A percentile compares a stretch with the other conserved stretches of the same genome.
These are phyloP conservation scores for Macrotrachela quadricornifera DNA, from an alignment of 1,140 invertebrate genomes.

Conservation along the genomic window DNA sequence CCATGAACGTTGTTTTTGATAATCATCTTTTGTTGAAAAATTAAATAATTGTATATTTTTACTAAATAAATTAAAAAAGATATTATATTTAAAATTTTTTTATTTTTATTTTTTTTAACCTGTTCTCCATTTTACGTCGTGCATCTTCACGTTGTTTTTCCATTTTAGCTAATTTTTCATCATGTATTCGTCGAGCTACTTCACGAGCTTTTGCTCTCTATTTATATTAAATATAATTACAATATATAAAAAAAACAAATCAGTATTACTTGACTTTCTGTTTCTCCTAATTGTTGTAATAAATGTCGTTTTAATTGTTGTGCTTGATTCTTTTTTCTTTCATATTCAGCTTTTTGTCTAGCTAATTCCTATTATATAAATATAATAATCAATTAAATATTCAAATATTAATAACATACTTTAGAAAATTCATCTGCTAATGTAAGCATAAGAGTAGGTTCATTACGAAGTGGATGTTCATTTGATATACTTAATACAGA, in stretches of 20 bases:
- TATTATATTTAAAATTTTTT: background rate
- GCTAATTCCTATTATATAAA: too few relatives aligned
- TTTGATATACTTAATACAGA: too few relatives aligned
- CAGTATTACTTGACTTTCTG: background rate
- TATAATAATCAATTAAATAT: too few relatives aligned
- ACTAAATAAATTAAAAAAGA: background rate
- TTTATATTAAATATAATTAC: conserved; percentile 11
- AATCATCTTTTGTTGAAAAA: too few relatives aligned
- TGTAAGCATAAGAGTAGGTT: too few relatives aligned
- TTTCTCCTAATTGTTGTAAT: conserved; percentile 4
- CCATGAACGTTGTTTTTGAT: too few relatives aligned
- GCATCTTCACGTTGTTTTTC: conserved; percentile 12
- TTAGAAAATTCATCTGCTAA: too few relatives aligned
- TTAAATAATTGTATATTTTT: too few relatives aligned
- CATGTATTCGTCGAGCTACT: conserved; percentile 17
- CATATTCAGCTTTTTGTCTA: conserved; percentile 21
- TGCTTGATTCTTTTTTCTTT: conserved; percentile 17
- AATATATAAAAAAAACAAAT: too few relatives aligned
- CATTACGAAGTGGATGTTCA: too few relatives aligned
- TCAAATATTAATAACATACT: too few relatives aligned
- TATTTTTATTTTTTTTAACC: background rate
- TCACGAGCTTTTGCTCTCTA: conserved; percentile 18
- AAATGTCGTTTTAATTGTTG: conserved; percentile 16
- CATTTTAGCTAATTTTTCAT: conserved; percentile 17
- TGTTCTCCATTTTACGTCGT: conserved; percentile 2